These are phyloP conservation scores for Hyperoplus immaculatus DNA, from an alignment of 2,797 vertebrate genomes.

Conservation along the genomic window DNA sequence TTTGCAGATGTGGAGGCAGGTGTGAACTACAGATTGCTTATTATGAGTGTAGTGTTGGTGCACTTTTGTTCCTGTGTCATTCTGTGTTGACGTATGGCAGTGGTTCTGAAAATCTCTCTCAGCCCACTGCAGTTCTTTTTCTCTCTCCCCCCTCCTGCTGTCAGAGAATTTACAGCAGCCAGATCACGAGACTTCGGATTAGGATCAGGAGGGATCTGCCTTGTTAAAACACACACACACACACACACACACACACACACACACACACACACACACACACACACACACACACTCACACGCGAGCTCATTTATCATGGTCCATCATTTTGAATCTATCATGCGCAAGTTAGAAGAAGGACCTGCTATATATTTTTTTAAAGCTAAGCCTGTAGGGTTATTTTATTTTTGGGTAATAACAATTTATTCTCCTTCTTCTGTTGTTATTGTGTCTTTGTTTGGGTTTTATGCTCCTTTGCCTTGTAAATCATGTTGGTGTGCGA, in stretches of 20 bases:
- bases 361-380: slow-evolving; percentile 19
- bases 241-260: not conserved
- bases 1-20: slow-evolving; percentile 45
- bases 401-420: slow-evolving; percentile 17
- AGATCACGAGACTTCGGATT: slow-evolving; percentile 80
- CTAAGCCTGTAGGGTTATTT: slow-evolving; percentile 14
- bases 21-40: slow-evolving; percentile 56
- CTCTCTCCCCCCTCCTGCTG: slow-evolving; percentile 2
- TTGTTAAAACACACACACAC: not conserved
- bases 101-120: slow-evolving; percentile 41
- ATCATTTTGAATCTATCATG: slow-evolving; percentile 44
- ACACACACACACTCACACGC: not conserved
- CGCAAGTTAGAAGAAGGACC: slow-evolving; percentile 20
- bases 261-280: not conserved
- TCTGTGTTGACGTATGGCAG: not conserved
- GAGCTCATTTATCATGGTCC: slow-evolving; percentile 20
- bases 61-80: not conserved
- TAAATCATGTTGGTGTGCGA: slow-evolving; percentile 25
- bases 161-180: slow-evolving; percentile 57
- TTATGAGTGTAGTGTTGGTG: slow-evolving; percentile 5
- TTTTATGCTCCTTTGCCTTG: slow-evolving; percentile 19
- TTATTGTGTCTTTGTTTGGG: slow-evolving; percentile 3
- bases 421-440: slow-evolving; percentile 13
- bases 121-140: slow-evolving; percentile 31
- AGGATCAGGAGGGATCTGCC: slow-evolving; percentile 54